Evolutionary conservation across 1,140 invertebrate genomes (phyloP), one percentile per base, ranked within the genome.

Genomic region (Lycorma delicatula): DNA sequence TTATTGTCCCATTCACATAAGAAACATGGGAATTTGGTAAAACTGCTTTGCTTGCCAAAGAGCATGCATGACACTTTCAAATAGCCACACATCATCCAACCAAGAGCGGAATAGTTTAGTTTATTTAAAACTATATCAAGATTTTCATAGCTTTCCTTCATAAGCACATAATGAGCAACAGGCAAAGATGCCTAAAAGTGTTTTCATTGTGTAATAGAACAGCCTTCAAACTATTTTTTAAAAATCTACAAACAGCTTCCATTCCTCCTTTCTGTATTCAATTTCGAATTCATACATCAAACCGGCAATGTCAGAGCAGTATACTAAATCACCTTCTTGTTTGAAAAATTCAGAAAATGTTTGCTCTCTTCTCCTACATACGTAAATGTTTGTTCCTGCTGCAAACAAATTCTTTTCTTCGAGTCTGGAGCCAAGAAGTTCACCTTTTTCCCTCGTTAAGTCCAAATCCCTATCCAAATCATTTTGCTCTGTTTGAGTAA

Each of bases 1-100:
- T 72, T 67, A 54, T 70, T 76, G 57, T 75, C 65, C 71, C 73
- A 76, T 48, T 71, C 59, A 56, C 72, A 75, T 16, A 76, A 53
- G 54, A 66, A 71, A 61, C 71, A 75, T 1, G 62, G 60, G 59
- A 66, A 71, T 57, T 77, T 76, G 34, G 69, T 76, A 62, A 66
- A 76, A 13, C 72, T 70, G 25, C 62, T 56, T 63, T 75, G 72
- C 23, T 71, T 53, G 52, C 73, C 71, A 41, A 70, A 60, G 22
- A 72, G 56, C 58, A 73, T 65, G 12, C 36, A 16, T 41, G 20
- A 13, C 20, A 41, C 36, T 41, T 41, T 41, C 36, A 70, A 60
- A 56, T 70, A 64, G 0, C 54, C 62, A 62, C 66, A 70, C 6
- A 72, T 60, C 4, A 16, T 9, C 66, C 66, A 72, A 31, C 61